These are phyloP conservation scores for Diabrotica virgifera DNA, from an alignment of 1,140 invertebrate species.

Conservation along the genomic window DNA sequence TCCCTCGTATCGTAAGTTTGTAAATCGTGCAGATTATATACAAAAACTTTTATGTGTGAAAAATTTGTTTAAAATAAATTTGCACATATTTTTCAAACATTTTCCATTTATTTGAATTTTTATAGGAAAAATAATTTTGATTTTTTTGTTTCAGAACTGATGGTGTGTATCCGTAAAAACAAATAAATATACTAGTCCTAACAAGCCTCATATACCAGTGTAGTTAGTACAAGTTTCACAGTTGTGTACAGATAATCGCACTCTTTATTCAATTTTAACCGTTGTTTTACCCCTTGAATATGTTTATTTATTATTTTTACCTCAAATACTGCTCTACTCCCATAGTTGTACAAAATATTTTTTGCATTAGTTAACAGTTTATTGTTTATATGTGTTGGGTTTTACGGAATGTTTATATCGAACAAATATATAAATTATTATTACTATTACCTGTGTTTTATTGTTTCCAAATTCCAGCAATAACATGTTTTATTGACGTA, in stretches of 20 bases:
- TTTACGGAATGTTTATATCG: slow-evolving; percentile 48
- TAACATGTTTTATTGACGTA: too few species aligned
- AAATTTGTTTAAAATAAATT: too few species aligned
- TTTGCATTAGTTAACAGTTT: slow-evolving; percentile 42
- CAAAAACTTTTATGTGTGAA: too few species aligned
- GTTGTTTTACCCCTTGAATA: slow-evolving; percentile 24
- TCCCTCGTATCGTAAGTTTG: too few species aligned
- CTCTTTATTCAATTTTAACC: slow-evolving; percentile 30
- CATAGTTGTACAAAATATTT: slow-evolving; percentile 40
- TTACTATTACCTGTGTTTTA: slow-evolving; percentile 7
- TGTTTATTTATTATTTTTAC: slow-evolving; percentile 36
- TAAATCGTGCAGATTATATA: too few species aligned
- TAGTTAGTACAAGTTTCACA: slow-evolving; percentile 45
- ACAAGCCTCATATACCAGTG: slow-evolving; percentile 46
- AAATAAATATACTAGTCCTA: slow-evolving; percentile 45
- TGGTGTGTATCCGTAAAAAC: slow-evolving; percentile 37
- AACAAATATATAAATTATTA: slow-evolving; percentile 36
- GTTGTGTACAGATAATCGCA: slow-evolving; percentile 46
- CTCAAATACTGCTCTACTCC: slow-evolving; percentile 24
- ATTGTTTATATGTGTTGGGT: slow-evolving; percentile 49
- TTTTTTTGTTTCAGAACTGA: slow-evolving; percentile 42
- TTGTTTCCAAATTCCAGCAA: slow-evolving; percentile 8
- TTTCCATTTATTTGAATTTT: too few species aligned
- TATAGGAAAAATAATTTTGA: not conserved
- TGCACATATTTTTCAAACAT: too few species aligned